Conservation (phyloP, 2,113 vertebrate genomes). For the Tenebrosternarchus preto region DNA sequence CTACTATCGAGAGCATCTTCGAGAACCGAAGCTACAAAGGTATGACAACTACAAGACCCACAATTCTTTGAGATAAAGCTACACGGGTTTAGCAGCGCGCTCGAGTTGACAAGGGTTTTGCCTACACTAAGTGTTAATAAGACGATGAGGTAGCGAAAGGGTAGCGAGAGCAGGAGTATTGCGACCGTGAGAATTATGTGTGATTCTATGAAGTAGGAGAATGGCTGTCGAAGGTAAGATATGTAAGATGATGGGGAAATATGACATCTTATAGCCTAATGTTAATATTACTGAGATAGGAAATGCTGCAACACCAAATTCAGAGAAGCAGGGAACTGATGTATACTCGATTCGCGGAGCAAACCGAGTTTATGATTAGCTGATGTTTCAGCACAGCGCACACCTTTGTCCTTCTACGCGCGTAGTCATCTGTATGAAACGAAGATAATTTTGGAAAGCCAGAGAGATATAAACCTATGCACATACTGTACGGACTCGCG, state of each 20-base stretch:
- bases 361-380: slow-evolving; percentile 57
- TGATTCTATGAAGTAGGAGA: slow-evolving; percentile 62
- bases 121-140: slow-evolving; percentile 70
- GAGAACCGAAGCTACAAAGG: neutral
- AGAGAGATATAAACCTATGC: slow-evolving; percentile 18
- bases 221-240: slow-evolving; percentile 81
- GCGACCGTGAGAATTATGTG: slow-evolving; percentile 61
- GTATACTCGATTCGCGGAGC: neutral
- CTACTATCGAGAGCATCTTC: neutral
- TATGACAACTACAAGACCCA: slow-evolving; percentile 72
- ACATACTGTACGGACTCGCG: slow-evolving; percentile 35
- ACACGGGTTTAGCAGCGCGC: slow-evolving; percentile 59
- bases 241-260: neutral
- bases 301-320: slow-evolving; percentile 19
- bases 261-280: neutral
- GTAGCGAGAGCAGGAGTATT: slow-evolving; percentile 32
- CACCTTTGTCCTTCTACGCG: slow-evolving; percentile 37
- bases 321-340: slow-evolving; percentile 5
- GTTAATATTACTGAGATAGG: neutral
- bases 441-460: slow-evolving; percentile 36
- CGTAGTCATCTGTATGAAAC: neutral
- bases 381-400: slow-evolving; percentile 40
- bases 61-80: slow-evolving; percentile 59
- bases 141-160: slow-evolving; percentile 56
- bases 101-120: slow-evolving; percentile 56